Evolutionary conservation across 2,888 invertebrate genomes (phyloP).

Genomic region (Cryptus viduatorius): DNA sequence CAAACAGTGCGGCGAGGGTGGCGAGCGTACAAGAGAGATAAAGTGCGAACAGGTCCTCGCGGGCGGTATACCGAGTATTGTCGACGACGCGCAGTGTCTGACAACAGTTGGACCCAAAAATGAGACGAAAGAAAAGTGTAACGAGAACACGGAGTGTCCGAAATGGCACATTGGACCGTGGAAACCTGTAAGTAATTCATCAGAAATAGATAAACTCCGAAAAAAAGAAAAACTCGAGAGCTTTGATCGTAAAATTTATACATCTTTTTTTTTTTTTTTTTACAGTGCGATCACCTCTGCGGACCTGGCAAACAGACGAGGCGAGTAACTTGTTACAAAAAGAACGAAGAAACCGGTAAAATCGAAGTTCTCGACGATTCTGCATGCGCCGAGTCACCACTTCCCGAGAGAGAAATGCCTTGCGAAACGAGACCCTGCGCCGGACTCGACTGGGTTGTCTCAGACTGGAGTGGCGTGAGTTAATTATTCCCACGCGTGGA

Average conservation of each 20-base stretch:
- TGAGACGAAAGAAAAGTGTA: slow-evolving; percentile 90
- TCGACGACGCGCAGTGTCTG: slow-evolving; percentile 91
- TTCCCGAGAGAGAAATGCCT: slow-evolving; percentile 89
- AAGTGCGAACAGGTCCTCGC: slow-evolving; percentile 93
- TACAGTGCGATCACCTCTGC: slow-evolving; percentile 95
- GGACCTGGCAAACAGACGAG: slow-evolving; percentile 94
- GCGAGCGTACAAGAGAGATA: slow-evolving; percentile 89
- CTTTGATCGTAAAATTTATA: background rate
- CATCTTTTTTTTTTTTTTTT: slow-evolving; percentile 10
- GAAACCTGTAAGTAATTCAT: slow-evolving; percentile 90
- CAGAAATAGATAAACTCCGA: background rate
- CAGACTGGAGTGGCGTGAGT: slow-evolving; percentile 95
- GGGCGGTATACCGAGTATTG: slow-evolving; percentile 90
- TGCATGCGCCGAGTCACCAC: slow-evolving; percentile 88
- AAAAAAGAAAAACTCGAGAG: background rate
- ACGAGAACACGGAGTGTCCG: slow-evolving; percentile 92
- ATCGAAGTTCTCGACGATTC: slow-evolving; percentile 89
- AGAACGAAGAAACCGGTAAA: slow-evolving; percentile 86
- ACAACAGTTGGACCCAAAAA: slow-evolving; percentile 90
- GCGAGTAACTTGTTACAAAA: slow-evolving; percentile 92
- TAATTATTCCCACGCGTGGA: background rate
- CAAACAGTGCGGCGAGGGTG: slow-evolving; percentile 92
- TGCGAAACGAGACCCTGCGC: slow-evolving; percentile 94
- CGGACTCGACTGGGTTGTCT: slow-evolving; percentile 95
- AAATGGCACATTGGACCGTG: slow-evolving; percentile 95